Evolutionary conservation across 2,113 vertebrate species (phyloP).

Genomic region (Motacilla alba): DNA sequence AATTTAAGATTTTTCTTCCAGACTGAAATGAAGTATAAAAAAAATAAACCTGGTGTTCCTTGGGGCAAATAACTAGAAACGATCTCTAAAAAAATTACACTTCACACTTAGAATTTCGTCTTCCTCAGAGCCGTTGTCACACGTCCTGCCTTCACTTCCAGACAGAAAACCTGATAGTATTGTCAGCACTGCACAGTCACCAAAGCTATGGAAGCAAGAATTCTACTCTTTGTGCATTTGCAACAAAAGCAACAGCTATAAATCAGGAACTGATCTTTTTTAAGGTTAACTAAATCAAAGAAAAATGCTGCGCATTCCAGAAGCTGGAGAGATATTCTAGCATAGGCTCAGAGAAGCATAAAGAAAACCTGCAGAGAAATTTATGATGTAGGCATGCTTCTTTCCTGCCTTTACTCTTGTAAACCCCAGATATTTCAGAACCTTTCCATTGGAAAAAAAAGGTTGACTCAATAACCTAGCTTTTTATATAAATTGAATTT

Average conservation of each 20-base stretch:
- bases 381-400: not conserved
- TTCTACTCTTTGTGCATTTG: not conserved
- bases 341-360: not conserved
- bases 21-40: not conserved
- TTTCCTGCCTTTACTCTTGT: not conserved
- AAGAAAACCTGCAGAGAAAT: not conserved
- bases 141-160: not conserved
- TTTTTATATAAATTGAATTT: not conserved
- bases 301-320: not conserved
- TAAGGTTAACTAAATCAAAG: not conserved
- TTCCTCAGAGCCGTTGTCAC: not conserved
- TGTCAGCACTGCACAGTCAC: not conserved
- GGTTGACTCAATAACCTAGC: not conserved
- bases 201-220: not conserved
- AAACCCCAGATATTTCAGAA: not conserved
- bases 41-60: not conserved
- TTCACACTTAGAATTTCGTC: not conserved
- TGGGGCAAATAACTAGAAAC: not conserved
- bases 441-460: not conserved
- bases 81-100: not conserved
- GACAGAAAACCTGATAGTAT: not conserved
- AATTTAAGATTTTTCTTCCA: not conserved
- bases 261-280: not conserved
- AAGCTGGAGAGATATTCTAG: not conserved
- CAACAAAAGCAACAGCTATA: not conserved